Evolutionary conservation across 1,140 invertebrate genomes (phyloP), one percentile per base, ranked within the genome.

Genomic region (Alviniconcha marisindica): DNA sequence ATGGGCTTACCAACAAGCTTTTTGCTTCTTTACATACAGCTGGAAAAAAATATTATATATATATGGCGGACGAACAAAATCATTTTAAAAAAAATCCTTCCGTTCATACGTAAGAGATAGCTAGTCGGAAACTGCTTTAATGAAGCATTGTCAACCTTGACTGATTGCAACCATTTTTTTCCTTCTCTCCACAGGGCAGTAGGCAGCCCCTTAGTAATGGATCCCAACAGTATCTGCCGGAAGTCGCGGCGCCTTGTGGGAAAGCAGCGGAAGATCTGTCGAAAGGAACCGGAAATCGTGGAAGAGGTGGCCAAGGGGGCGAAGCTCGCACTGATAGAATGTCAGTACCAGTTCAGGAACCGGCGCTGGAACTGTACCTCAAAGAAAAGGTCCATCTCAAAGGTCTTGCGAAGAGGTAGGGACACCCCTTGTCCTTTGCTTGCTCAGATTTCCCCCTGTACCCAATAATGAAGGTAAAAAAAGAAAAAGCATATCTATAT

Each of bases 151-250:
- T 66, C 28, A 66, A 12, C 42, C 3, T 14, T 74, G 2, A 36
- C 71, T 12, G 31, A 36, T 36, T 36, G 12, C 10, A 36, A n/a
- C 36, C 15, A 36, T 12, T 18, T 42, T 66, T 40, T 0, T 14
- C 77, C 66, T 15, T 63, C 31, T 48, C 1, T 76, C 60, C 74
- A 74, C 82, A 94, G 93, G 93, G 93, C 93, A 28, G 91, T 93
- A 36, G 93, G 93, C 90, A 97, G 95, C 93, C 96, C 97, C 90
- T 94, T 97, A 89, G 95, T 98, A 87, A 95, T 98, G 94, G 97
- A 98, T 93, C 96, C 97, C 74, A 95, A 96, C 91, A 95, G 96
- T 92, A 95, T 98, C 85, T 98, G 97, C 93, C 96, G 96, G 87
- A 96, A 97, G 93, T 96, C 95, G 69, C 94, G 96, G 24, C 94